phyloP scores from a whole-genome alignment of 2,113 vertebrate species.

The Phoxinus phoxinus region DNA sequence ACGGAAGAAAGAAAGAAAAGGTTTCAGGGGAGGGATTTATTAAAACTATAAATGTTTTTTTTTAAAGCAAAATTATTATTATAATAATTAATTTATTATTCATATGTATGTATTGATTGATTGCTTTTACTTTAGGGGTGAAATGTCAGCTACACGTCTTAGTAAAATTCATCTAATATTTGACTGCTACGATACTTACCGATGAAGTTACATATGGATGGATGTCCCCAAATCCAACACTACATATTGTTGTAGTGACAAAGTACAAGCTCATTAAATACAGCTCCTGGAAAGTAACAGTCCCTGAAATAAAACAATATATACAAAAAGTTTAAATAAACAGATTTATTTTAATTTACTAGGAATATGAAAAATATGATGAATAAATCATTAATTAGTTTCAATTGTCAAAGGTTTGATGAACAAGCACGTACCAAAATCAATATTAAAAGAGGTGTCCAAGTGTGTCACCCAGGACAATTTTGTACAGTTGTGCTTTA shows the following conservation, averaged over 20 bases:
- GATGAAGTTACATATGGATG: conserved; percentile 14
- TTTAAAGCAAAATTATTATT: too few species aligned
- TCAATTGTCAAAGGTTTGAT: background rate
- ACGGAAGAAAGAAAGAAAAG: background rate
- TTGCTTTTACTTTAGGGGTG: too few species aligned
- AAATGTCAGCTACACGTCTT: background rate
- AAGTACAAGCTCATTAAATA: conserved; percentile 52
- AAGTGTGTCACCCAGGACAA: conserved; percentile 48
- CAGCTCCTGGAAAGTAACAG: background rate
- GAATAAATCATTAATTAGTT: background rate
- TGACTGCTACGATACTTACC: conserved; percentile 31
- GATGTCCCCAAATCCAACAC: conserved; percentile 53
- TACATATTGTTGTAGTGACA: conserved; percentile 35
- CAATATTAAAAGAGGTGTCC: background rate
- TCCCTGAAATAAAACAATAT: conserved; percentile 22
- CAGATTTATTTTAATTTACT: background rate
- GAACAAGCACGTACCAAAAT: conserved; percentile 40
- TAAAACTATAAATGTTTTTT: too few species aligned
- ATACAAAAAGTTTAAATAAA: background rate
- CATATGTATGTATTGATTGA: too few species aligned
- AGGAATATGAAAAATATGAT: background rate
- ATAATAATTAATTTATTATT: too few species aligned
- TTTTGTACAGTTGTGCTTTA: conserved; percentile 46
- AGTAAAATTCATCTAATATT: background rate
- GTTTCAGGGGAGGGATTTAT: too few species aligned